A percentile compares a stretch with the other conserved stretches of the same genome.
These are phyloP conservation scores for Somateria mollissima DNA, from an alignment of 2,797 vertebrate species.

Conservation along the genomic window DNA sequence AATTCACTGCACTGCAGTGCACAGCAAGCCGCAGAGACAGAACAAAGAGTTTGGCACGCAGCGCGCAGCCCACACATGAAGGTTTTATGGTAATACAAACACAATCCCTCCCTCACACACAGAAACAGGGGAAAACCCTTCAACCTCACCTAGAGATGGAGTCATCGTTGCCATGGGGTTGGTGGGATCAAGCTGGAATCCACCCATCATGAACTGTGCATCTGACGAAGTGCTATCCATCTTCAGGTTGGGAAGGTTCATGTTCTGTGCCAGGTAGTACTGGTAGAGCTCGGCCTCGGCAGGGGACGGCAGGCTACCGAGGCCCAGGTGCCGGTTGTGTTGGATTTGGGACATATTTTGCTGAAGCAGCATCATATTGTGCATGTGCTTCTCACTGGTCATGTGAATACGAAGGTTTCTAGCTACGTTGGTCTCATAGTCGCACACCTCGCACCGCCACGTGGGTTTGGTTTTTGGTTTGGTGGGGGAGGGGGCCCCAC, in stretches of 20 bases:
- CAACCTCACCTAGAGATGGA: conserved; percentile 90
- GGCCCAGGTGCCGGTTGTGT: conserved; percentile 89
- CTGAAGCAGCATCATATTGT: conserved; percentile 99
- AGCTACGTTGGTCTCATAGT: conserved; percentile 98
- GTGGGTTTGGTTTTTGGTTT: conserved; percentile 99
- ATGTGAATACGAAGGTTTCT: conserved; percentile 99
- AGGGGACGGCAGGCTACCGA: conserved; percentile 91
- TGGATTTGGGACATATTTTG: conserved; percentile 98
- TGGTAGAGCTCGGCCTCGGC: conserved; percentile 98
- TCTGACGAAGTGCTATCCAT: conserved; percentile 90
- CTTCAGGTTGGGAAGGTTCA: conserved; percentile 94
- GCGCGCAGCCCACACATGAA: fast-evolving
- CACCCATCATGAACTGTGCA: conserved; percentile 92
- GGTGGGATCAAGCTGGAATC: conserved; percentile 93
- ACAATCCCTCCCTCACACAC: not conserved
- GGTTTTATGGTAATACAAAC: fast-evolving
- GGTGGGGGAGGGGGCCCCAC: conserved; percentile 94
- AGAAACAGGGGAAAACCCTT: not conserved
- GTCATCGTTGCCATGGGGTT: conserved; percentile 87
- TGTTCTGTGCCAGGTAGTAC: conserved; percentile 98
- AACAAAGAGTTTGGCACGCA: not conserved
- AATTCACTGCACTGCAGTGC: fast-evolving
- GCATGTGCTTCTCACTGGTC: conserved; percentile 99
- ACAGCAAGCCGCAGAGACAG: not conserved
- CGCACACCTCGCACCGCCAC: conserved; percentile 99